Evolutionary conservation across 2,797 vertebrate genomes (phyloP).

Genomic region (Selene dorsalis): DNA sequence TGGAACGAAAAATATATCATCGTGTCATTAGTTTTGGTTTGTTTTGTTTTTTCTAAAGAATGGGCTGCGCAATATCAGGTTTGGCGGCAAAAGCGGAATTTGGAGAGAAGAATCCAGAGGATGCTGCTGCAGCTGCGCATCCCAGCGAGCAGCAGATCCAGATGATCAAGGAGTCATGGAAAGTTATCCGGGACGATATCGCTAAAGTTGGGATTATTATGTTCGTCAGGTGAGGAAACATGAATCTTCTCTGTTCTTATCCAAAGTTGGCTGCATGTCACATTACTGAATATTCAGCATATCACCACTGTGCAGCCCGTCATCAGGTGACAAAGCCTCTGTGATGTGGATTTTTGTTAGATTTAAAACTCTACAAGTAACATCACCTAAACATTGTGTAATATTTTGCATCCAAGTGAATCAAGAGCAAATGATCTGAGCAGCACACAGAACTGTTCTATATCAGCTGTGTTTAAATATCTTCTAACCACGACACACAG

Average conservation of each 20-base stretch:
- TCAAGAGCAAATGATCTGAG: not conserved
- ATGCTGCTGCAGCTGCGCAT: constrained; percentile 53
- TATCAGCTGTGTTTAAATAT: not conserved
- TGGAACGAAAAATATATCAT: not conserved
- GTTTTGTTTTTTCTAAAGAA: constrained; percentile 60
- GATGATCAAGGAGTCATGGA: constrained; percentile 87
- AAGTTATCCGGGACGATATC: constrained; percentile 87
- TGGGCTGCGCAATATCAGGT: constrained; percentile 87
- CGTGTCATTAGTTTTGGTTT: not conserved
- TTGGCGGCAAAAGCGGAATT: constrained; percentile 74
- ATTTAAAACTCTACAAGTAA: no score
- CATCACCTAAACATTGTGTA: not conserved
- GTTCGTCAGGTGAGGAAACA: constrained; percentile 85
- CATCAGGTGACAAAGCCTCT: not conserved
- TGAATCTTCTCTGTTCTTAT: not conserved
- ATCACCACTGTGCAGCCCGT: not conserved
- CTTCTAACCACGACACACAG: not conserved
- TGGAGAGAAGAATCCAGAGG: constrained; percentile 60
- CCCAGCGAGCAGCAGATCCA: constrained; percentile 78
- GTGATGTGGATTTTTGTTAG: no score
- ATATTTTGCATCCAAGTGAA: not conserved
- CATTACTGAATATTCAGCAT: not conserved
- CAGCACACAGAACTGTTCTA: not conserved
- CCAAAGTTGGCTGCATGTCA: not conserved
- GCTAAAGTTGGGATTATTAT: constrained; percentile 88